Percentiles rank a stretch among this genome's conserved stretches.
phyloP scores from a whole-genome alignment of 2,113 vertebrate species.

The Dipodomys merriami region DNA sequence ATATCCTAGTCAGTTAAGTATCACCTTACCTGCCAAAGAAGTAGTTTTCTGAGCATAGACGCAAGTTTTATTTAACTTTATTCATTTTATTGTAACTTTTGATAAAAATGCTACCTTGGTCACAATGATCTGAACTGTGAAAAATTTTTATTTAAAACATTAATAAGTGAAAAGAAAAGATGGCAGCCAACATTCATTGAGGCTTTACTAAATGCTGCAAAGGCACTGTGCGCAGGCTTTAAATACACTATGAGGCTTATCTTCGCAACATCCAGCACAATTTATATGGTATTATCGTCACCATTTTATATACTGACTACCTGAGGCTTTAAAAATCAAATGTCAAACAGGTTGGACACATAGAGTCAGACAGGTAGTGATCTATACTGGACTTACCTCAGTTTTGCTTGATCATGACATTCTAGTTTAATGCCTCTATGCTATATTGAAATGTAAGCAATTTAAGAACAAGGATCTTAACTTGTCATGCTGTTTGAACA shows the following conservation, averaged over 20 bases:
- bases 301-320: not conserved
- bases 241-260: not conserved
- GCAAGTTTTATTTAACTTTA: constrained; percentile 42
- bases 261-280: not conserved
- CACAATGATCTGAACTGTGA: not conserved
- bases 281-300: not conserved
- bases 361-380: not conserved
- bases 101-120: not conserved
- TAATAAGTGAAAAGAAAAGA: not conserved
- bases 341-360: too few relatives aligned
- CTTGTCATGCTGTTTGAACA: not conserved
- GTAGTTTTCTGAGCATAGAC: constrained; percentile 23
- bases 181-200: not conserved
- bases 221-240: not conserved
- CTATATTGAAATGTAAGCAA: not conserved
- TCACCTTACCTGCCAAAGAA: constrained; percentile 30
- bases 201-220: not conserved
- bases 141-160: not conserved
- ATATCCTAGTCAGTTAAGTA: not conserved
- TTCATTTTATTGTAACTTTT: not conserved
- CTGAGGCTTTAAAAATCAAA: not conserved
- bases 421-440: not conserved
- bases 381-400: not conserved
- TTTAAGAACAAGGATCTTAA: not conserved
- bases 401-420: not conserved